Base-by-base conservation (phyloP, 1,140 invertebrate species). In the Drosophila chauvacae region DNA sequence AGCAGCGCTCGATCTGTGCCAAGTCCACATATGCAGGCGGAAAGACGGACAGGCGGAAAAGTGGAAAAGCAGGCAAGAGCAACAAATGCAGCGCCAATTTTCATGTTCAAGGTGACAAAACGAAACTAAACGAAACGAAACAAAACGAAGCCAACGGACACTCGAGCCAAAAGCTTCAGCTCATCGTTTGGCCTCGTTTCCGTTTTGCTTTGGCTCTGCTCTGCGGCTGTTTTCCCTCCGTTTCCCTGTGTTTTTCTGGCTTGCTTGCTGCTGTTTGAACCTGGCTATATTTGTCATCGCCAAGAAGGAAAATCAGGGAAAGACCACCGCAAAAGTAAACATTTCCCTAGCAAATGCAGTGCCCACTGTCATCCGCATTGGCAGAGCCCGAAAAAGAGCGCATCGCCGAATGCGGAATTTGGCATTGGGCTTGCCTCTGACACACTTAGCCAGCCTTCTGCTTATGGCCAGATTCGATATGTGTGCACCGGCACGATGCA, bases 131-230 rank as follows among this genome's bases (percentile, higher is more conserved):
- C 64, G 45, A 28, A 50, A 39, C 63, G 68, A 73, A 64, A 73
- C 60, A 72, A 61, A 77, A 63, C 64, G 74, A 65, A 63, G 57
- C 69, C 63, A 64, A 81, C 83, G 73, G 69, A 81, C 83, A 82
- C 71, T 82, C 70, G 76, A 83, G 84, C 79, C 83, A 86, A 82
- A 71, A 88, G 83, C 71, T 77, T 48, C 20, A 66, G 66, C 59
- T 73, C 79, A 83, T 69, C 69, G 58, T 78, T 84, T 84, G 80
- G 59, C 73, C 85, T 90, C 73, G 77, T 78, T 88, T 83, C 63
- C 62, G 44, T 58, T 59, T 82, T 37, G 28, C 57, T 57, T 58
- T 47, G 41, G 47, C 51, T 53, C 53, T 71, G 20, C 51, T 58
- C 63, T 23, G 23, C 16, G 57, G 16, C 44, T 1, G 28, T 44